These are phyloP conservation scores for Pitta sordida DNA, from an alignment of 2,113 vertebrate genomes.

Conservation along the genomic window DNA sequence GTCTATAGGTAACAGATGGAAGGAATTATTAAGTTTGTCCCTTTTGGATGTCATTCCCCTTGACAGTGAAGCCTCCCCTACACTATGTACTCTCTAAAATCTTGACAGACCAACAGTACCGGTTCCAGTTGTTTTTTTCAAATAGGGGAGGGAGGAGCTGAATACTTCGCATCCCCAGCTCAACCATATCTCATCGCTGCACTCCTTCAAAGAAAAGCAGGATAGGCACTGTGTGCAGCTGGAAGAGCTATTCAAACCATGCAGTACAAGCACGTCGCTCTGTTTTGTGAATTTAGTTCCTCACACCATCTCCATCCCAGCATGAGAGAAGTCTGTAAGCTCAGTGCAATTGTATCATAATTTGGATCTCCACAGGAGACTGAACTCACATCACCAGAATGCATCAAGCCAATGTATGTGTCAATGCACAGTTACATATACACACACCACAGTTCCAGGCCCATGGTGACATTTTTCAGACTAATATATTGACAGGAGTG, in stretches of 20 bases:
- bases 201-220: background rate
- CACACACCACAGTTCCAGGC: background rate
- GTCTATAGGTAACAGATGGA: background rate
- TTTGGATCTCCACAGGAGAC: slow-evolving; percentile 73
- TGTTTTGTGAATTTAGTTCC: slow-evolving; percentile 6
- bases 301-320: slow-evolving; percentile 64
- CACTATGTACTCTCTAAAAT: background rate
- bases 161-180: background rate
- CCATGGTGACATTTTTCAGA: slow-evolving; percentile 22
- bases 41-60: background rate
- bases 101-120: background rate
- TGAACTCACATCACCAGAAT: slow-evolving; percentile 23
- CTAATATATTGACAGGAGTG: slow-evolving; percentile 32
- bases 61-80: background rate
- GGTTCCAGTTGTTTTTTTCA: background rate
- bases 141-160: background rate
- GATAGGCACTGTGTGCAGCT: background rate
- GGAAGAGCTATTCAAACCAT: slow-evolving; percentile 20
- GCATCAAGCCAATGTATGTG: slow-evolving; percentile 35
- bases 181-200: background rate
- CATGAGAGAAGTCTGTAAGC: slow-evolving; percentile 57
- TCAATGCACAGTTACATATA: slow-evolving; percentile 33
- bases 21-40: background rate
- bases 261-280: background rate
- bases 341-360: slow-evolving; percentile 55